Evolutionary conservation across 2,797 vertebrate species (phyloP), one percentile per base, ranked within the genome.

Genomic region (Oryzias dopingdopingensis): DNA sequence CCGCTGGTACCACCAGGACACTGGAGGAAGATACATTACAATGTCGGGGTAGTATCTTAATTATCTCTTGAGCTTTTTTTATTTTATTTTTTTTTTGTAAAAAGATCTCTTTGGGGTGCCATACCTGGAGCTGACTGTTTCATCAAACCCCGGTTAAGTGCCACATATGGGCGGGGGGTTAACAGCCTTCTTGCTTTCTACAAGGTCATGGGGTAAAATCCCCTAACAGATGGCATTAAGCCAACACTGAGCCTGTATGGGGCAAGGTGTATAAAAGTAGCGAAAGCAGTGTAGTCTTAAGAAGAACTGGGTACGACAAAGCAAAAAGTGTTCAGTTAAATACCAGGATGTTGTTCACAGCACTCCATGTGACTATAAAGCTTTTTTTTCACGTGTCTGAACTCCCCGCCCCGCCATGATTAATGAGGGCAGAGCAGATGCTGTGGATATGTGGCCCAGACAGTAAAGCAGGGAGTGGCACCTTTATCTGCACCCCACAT

Each of bases 351-450:
- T 55, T 70, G 77, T 78, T 67, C 37, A 41, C 59, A 29, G 56
- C 64, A 20, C 76, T 65, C 72, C 54, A 18, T 67, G 80, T 29
- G 62, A 74, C 59, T 70, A 77, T 70, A 58, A 62, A 74, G 75
- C 74, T 70, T 76, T 67, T 85, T 37, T 87, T 79, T 73, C 75
- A 81, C 70, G 69, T 72, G 80, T 73, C 86, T 74, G 59, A 80
- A 80, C 73, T 67, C 32, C 69, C 76, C 80, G 68, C 70, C 57
- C 70, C 62, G 58, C 60, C 56, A 56, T 85, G 87, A 89, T 88
- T 88, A 88, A 87, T 86, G 81, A 87, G 70, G 71, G 59, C 65
- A 70, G 79, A 79, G 75, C 85, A 88, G 86, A 88, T 90, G 88
- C 77, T 81, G 22, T 44, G 71, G 63, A 70, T 72, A 63, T 6